Conservation (phyloP, 2,888 invertebrate species). For the Hedya salicella region DNA sequence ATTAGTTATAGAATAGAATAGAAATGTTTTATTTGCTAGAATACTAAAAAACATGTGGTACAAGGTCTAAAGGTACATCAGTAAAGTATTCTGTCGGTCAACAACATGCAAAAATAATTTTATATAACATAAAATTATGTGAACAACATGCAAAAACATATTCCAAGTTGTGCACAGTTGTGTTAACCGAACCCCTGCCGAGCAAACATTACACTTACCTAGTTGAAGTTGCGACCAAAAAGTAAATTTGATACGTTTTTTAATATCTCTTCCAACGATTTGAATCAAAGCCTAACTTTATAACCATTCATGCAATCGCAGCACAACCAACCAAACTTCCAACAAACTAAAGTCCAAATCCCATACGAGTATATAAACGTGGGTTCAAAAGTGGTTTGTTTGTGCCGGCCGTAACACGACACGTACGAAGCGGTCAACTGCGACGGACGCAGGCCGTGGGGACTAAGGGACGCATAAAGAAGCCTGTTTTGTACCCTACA, state of each 20-base stretch:
- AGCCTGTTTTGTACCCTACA: slow-evolving; percentile 28
- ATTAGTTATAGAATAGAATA: too few species aligned
- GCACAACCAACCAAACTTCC: neutral
- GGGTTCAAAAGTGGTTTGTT: slow-evolving; percentile 25
- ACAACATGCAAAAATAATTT: too few species aligned
- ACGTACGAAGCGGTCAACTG: slow-evolving; percentile 75
- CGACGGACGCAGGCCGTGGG: slow-evolving; percentile 61
- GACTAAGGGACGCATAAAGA: slow-evolving; percentile 48
- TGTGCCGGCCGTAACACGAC: slow-evolving; percentile 50
- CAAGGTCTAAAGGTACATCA: too few species aligned
- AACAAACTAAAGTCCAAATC: neutral
- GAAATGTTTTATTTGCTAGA: too few species aligned
- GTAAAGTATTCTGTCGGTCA: too few species aligned
- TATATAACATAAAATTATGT: too few species aligned
- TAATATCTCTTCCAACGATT: neutral
- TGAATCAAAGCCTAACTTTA: slow-evolving; percentile 8
- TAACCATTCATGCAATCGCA: neutral
- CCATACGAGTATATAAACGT: neutral
- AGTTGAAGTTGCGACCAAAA: too few species aligned
- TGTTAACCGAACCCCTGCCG: too few species aligned
- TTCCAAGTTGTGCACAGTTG: slow-evolving; percentile 24
- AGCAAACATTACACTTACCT: too few species aligned
- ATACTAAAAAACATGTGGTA: too few species aligned
- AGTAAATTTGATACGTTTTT: slow-evolving; percentile 1
- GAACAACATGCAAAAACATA: too few species aligned